Base-by-base conservation (phyloP, 2,888 invertebrate species). In the Therioaphis trifolii region DNA sequence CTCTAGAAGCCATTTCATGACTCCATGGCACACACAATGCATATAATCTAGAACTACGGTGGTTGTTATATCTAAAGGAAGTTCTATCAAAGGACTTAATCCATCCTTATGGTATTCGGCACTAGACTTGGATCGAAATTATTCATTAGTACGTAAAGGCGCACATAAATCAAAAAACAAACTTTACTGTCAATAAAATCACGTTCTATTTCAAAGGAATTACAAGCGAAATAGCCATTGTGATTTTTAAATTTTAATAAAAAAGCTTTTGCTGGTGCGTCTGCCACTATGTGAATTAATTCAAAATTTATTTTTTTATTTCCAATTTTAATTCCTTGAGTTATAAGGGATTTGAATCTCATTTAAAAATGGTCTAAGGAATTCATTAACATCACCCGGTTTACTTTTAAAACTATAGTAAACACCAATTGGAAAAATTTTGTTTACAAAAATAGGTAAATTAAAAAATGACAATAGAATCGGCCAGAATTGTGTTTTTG, bases 241-340 rank as follows among this genome's bases (percentile, higher is more conserved):
- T 5, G 11, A 7, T 46, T 21, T 46, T 69, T 69, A 14, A 69
- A 43, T 21, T 69, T 69, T 7, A 46, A 24, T 3, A 69, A 18
- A 69, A 69, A 69, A 24, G n/a, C 29, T 15, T 69, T 69, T 24
- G 43, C 69, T 27, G 69, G 69, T 14, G 43, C 24, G 46, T 69
- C 69, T 46, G 27, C 24, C 21, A 69, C 46, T 46, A 69, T 46
- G n/a, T 69, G 69, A 7, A 14, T 21, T 14, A 69, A 5, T 46
- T 43, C 24, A 43, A 69, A 69, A 29, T 43, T 21, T 4, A 69
- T 0, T 69, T 15, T 1, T 14, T 24, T 69, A 15, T 69, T 15
- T 7, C 21, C 21, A 69, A 69, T 46, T 14, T 5, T 11, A 5
- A 69, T 14, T 43, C 69, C 69, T 24, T 43, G n/a, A 69, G 27